Base-by-base conservation (phyloP, 2,113 vertebrate genomes). In the Struthidea cinerea region DNA sequence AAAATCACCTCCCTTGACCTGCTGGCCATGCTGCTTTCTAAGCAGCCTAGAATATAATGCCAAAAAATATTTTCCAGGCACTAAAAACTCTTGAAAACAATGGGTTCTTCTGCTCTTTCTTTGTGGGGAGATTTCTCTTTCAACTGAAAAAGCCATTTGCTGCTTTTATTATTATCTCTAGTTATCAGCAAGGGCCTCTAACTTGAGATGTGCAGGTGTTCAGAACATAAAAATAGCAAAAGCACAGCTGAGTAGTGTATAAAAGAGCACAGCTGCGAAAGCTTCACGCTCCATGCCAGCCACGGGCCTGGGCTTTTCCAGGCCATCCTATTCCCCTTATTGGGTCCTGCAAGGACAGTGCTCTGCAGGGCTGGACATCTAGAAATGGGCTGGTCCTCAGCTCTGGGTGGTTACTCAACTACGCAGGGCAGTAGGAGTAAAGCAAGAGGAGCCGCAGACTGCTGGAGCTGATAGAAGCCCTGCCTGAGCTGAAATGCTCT, bases 251-350 rank as follows among this genome's bases (percentile, higher is more conserved):
- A 47, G 27, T 11, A 44, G 22, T n/a, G 19, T 37, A 47, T 35
- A 44, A 70, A 84, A n/a, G 10, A 82, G 21, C 3, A 11, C 6
- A 30, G 20, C 8, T 78, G 16, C 0, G 3, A 85, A 53, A 92
- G 35, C 27, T 80, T 73, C 22, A 8, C 13, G 14, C 35, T 71
- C 55, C 1, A 0, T 84, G 70, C 35, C 76, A 88, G 23, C 37
- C 30, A 28, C 1, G 2, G 7, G 7, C 27, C 10, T 78, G 33
- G 37, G 17, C 4, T 85, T 91, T 93, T 84, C 56, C 57, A 85
- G 46, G 26, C 24, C 10, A 12, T n/a, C 12, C 6, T 76, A 20
- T 76, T 9, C 11, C 28, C 11, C 4, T 5, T 0, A 0, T 0
- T 3, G 9, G 9, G 16, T 79, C 20, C 55, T 24, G 5, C 46